Base-by-base conservation (phyloP, 2,888 invertebrate genomes). In the Platycheirus albimanus region DNA sequence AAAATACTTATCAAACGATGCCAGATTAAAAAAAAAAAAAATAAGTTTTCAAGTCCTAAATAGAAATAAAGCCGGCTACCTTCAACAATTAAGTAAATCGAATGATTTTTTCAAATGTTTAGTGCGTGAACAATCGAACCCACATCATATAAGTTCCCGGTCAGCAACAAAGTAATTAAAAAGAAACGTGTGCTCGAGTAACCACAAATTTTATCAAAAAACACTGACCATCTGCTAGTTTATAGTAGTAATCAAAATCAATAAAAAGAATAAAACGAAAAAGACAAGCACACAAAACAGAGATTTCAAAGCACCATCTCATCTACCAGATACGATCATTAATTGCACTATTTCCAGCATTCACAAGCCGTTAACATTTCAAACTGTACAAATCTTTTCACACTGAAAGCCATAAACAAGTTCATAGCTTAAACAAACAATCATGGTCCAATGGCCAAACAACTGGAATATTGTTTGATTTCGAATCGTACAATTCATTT, bases 331-430 rank as follows among this genome's bases (percentile, higher is more conserved):
- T 38, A 38, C 70, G 45, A 61, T 81, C 70, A 66, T 71, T 77
- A 66, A 81, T 71, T 71, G 69, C 63, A 30, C 3, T 49, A 63
- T 54, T 67, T 36, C 51, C 43, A 70, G 54, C 58, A 10, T 24
- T 20, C 17, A 28, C 10, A 15, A 47, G 24, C 15, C 15, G 76
- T 49, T 63, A 63, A 75, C 61, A 58, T 66, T 72, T 72, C 28
- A 56, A 63, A 70, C 64, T 41, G 10, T 15, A 30, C 20, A 45
- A 61, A 63, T 63, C 24, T 24, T 28, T 41, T 67, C 38, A 15
- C 13, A 41, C 20, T 28, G 20, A 28, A 71, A 76, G n/a, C 66
- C 61, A 54, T 81, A 81, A 81, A 81, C 80, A 81, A 41, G 41
- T 41, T 4, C 30, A 33, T 33, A 58, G 13, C 20, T 58, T 54